Percentiles rank a stretch among this genome's conserved stretches.
phyloP scores from a whole-genome alignment of 92 coral and sea anemone species.

The Metridium senile region DNA sequence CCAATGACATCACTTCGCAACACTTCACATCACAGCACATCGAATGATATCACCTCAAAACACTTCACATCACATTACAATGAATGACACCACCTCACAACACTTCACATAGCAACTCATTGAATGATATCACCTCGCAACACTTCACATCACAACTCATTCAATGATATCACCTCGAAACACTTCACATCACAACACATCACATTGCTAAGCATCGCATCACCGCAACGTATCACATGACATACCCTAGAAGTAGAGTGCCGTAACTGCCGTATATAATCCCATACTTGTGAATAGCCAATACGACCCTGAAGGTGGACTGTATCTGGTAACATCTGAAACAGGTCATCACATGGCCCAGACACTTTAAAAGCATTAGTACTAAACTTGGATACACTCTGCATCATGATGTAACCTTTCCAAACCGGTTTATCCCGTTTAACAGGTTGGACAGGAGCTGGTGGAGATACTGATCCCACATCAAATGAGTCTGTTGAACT shows the following conservation, averaged over 20 bases:
- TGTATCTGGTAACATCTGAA: slow-evolving; percentile 93
- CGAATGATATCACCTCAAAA: not conserved
- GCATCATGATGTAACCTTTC: slow-evolving; percentile 99
- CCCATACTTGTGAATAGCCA: slow-evolving; percentile 95
- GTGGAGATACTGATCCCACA: slow-evolving; percentile 63
- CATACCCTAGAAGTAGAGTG: slow-evolving; percentile 92
- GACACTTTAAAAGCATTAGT: slow-evolving; percentile 93
- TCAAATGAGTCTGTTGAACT: slow-evolving; percentile 89
- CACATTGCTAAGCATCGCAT: not conserved
- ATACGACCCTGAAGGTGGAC: slow-evolving; percentile 93
- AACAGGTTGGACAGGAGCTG: slow-evolving; percentile 52
- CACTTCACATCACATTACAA: not conserved
- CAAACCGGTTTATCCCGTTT: slow-evolving; percentile 81
- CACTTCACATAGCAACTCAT: not conserved
- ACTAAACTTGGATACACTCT: slow-evolving; percentile 89
- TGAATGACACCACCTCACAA: not conserved
- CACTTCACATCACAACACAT: not conserved
- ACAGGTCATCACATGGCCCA: slow-evolving; percentile 86
- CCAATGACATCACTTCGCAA: not conserved
- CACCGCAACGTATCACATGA: slow-evolving; percentile 2
- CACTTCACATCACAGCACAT: not conserved
- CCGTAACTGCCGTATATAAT: slow-evolving; percentile 83
- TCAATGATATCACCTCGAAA: not conserved
- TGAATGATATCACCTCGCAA: not conserved
- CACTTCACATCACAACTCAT: not conserved